Percentiles rank a stretch among this genome's conserved stretches.
phyloP scores from a whole-genome alignment of 2,888 invertebrate species.

The Cistogaster globosa region DNA sequence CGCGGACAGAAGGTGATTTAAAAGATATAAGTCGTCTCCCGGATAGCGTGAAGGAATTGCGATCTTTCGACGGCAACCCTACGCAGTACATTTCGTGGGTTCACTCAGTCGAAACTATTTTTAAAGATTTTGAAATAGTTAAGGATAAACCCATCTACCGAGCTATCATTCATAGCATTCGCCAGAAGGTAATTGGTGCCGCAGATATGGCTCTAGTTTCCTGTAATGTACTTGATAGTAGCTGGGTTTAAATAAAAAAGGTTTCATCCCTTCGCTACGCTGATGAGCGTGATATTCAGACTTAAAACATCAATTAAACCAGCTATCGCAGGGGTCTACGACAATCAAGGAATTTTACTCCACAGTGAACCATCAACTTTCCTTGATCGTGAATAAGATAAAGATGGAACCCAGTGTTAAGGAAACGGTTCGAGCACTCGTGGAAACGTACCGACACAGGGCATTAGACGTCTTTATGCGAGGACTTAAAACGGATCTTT shows the following conservation, averaged over 20 bases:
- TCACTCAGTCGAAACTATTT: conserved; percentile 19
- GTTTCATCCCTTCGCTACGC: conserved; percentile 68
- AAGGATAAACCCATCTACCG: conserved; percentile 51
- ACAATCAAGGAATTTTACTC: no score
- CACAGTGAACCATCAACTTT: no score
- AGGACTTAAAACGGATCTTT: no score
- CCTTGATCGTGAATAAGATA: no score
- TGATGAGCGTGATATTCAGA: conserved; percentile 55
- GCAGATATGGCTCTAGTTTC: conserved; percentile 62
- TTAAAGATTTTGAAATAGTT: conserved; percentile 46
- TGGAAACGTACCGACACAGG: no score
- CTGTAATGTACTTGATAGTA: conserved; percentile 54
- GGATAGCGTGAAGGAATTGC: conserved; percentile 8
- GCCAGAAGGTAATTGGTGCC: conserved; percentile 61
- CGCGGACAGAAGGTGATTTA: conserved; percentile 1
- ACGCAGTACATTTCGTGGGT: conserved; percentile 18
- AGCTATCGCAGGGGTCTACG: no score
- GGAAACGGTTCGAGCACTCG: no score
- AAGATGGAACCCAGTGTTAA: no score
- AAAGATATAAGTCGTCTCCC: conserved; percentile 7
- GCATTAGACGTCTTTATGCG: no score
- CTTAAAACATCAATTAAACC: no score
- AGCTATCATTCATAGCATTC: conserved; percentile 66
- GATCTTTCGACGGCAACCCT: conserved; percentile 10
- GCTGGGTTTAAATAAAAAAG: conserved; percentile 64